Conservation (phyloP, 2,113 vertebrate species). For the Podarcis raffonei region DNA sequence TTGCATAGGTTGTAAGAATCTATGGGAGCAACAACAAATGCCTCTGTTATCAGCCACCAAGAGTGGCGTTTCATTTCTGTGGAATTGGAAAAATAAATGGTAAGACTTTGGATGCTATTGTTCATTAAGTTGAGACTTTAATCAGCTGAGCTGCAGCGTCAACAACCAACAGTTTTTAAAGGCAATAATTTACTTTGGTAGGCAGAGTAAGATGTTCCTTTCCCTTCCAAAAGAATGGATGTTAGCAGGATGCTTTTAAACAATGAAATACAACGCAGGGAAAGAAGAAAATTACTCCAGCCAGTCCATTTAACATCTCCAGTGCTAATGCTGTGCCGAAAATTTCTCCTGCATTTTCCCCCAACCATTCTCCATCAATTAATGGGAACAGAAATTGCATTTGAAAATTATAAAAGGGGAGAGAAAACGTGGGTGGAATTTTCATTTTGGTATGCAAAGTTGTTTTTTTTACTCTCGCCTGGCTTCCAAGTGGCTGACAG, state of each 20-base stretch:
- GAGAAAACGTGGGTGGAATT: no score
- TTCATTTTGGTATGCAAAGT: no score
- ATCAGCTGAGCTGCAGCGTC: neutral
- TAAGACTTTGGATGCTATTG: constrained; percentile 5
- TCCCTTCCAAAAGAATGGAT: constrained; percentile 1
- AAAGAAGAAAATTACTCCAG: neutral
- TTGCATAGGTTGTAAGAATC: constrained; percentile 16
- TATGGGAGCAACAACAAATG: constrained; percentile 15
- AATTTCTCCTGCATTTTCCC: no score
- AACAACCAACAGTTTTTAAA: neutral
- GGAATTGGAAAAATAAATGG: neutral
- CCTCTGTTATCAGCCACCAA: neutral
- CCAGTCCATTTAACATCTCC: neutral
- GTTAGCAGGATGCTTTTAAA: neutral
- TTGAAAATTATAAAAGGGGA: no score
- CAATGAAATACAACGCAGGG: neutral
- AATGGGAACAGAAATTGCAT: no score
- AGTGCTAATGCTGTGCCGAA: neutral
- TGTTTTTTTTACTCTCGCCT: no score
- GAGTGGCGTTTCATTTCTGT: constrained; percentile 22
- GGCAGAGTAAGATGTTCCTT: neutral
- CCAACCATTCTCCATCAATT: no score
- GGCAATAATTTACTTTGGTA: neutral
- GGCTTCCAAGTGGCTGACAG: no score
- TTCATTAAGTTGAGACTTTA: constrained; percentile 10